Conservation (phyloP, 1,140 invertebrate genomes). For the Paralvinella palmiformis region DNA sequence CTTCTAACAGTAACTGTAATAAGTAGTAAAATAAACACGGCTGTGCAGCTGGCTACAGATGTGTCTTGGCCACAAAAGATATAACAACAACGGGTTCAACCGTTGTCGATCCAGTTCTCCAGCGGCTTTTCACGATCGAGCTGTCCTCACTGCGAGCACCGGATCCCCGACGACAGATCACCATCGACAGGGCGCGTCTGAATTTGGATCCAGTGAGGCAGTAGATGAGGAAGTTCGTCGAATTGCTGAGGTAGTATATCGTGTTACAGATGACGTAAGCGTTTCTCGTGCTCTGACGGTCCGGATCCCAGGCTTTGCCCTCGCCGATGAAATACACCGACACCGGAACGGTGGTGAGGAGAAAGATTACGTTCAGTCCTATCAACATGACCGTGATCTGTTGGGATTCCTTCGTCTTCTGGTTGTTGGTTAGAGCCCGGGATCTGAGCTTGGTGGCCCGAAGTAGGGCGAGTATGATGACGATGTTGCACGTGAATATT, state of each 20-base stretch:
- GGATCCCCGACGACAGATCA: no score
- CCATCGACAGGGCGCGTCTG: no score
- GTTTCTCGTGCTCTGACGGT: conserved; percentile 28
- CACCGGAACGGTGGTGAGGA: conserved; percentile 17
- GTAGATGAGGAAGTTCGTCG: conserved; percentile 78
- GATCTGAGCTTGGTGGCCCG: no score
- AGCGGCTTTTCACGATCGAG: no score
- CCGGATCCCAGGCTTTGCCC: conserved; percentile 11
- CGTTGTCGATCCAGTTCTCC: no score
- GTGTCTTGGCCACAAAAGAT: no score
- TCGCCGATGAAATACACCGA: no score
- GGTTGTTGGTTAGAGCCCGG: background rate
- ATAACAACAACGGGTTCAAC: no score
- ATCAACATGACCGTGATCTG: conserved; percentile 28
- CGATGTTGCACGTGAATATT: conserved; percentile 15
- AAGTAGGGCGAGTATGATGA: conserved; percentile 1
- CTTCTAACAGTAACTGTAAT: no score
- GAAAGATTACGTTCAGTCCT: conserved; percentile 27
- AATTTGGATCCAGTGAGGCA: conserved; percentile 76
- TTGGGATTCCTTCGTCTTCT: background rate
- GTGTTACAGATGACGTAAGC: conserved; percentile 56
- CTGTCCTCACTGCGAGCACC: no score
- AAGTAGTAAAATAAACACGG: no score
- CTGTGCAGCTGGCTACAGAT: no score
- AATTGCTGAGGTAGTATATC: conserved; percentile 74